phyloP scores from a whole-genome alignment of 2,113 vertebrate genomes.

The Phylloscopus whistleri region DNA sequence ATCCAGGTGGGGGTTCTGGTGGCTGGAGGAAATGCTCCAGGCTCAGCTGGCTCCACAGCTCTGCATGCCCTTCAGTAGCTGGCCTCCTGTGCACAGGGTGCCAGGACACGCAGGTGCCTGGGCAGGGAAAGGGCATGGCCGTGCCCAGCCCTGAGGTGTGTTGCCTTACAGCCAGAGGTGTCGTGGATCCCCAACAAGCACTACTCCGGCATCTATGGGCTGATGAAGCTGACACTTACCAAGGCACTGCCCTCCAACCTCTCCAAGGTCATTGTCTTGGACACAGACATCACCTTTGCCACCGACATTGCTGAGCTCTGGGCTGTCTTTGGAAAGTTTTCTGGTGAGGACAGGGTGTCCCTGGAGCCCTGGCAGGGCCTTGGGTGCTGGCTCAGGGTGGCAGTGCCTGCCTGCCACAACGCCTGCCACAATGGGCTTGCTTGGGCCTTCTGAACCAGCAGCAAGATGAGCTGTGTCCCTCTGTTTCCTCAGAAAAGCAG shows the following conservation, averaged over 20 bases:
- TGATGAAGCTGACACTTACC: conserved; percentile 94
- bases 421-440: neutral
- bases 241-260: conserved; percentile 85
- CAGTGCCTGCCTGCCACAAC: neutral
- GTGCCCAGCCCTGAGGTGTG: neutral
- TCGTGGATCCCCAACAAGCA: conserved; percentile 98
- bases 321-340: conserved; percentile 92
- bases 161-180: conserved; percentile 81
- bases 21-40: neutral
- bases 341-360: conserved; percentile 72
- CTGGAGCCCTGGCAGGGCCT: neutral
- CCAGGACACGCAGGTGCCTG: accelerated
- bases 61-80: neutral
- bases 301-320: conserved; percentile 95
- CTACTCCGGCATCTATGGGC: conserved; percentile 94
- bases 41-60: neutral
- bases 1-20: neutral
- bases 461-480: neutral
- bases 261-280: conserved; percentile 92
- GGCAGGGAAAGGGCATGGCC: neutral
- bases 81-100: accelerated
- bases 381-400: neutral
- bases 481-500: conserved; percentile 81
- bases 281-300: conserved; percentile 96
- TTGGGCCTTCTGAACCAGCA: neutral